Percentiles rank a stretch among this genome's conserved stretches.
phyloP scores from a whole-genome alignment of 2,888 invertebrate species.

The Leptothorax acervorum region DNA sequence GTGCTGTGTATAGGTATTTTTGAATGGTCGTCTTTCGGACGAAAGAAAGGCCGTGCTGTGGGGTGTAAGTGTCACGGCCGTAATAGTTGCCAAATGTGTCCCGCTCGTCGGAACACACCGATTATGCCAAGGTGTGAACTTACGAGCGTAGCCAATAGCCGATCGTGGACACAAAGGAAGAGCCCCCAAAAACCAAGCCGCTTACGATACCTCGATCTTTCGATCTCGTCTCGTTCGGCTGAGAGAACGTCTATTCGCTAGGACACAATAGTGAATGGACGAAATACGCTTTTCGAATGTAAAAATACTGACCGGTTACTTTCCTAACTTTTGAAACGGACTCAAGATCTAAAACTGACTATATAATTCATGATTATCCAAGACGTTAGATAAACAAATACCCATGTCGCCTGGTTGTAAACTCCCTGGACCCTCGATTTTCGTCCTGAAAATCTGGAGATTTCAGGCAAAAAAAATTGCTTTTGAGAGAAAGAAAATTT shows the following conservation, averaged over 20 bases:
- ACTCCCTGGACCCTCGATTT: background rate
- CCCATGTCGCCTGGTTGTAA: background rate
- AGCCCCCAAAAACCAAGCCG: constrained; percentile 77
- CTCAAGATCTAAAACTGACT: constrained; percentile 40
- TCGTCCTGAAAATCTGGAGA: background rate
- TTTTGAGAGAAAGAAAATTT: background rate
- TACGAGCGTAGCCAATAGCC: constrained; percentile 72
- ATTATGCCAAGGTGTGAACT: constrained; percentile 81
- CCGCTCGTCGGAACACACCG: constrained; percentile 71
- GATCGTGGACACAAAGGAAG: constrained; percentile 74
- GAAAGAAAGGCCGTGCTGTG: constrained; percentile 16
- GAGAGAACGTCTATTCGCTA: constrained; percentile 64
- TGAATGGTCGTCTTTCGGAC: constrained; percentile 22
- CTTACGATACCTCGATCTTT: constrained; percentile 82
- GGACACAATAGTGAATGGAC: constrained; percentile 73
- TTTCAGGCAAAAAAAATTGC: background rate
- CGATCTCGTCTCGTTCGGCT: constrained; percentile 66
- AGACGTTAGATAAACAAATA: background rate
- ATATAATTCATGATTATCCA: constrained; percentile 6
- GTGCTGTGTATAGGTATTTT: constrained; percentile 1
- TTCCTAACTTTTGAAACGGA: background rate
- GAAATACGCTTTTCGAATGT: constrained; percentile 67
- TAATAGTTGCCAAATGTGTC: constrained; percentile 72
- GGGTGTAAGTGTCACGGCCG: constrained; percentile 64
- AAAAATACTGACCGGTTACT: constrained; percentile 68